Evolutionary conservation across 2,888 invertebrate species (phyloP).

Genomic region (Tribolium freemani): DNA sequence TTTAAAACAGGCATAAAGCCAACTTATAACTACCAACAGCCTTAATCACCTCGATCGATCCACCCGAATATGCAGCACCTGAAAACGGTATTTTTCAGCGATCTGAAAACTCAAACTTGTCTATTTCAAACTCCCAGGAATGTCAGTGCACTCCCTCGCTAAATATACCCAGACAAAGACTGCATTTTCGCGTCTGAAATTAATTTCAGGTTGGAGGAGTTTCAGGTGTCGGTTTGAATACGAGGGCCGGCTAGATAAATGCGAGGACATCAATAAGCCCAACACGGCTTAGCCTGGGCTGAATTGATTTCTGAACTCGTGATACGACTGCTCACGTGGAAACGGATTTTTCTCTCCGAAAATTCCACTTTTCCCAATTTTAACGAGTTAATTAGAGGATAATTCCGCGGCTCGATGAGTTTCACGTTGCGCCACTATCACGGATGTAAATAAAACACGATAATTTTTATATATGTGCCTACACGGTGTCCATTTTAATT

Average conservation of each 20-base stretch:
- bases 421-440: too few relatives aligned
- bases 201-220: conserved; percentile 22
- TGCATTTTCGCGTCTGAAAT: neutral
- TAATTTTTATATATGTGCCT: neutral
- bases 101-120: neutral
- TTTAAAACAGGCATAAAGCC: conserved; percentile 22
- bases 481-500: neutral
- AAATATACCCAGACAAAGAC: neutral
- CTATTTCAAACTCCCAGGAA: neutral
- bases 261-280: conserved; percentile 61
- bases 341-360: neutral
- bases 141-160: neutral
- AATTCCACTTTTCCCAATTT: conserved; percentile 3
- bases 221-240: conserved; percentile 57
- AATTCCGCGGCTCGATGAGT: neutral
- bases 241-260: conserved; percentile 57
- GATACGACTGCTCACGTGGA: conserved; percentile 32
- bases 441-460: neutral
- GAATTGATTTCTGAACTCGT: conserved; percentile 57
- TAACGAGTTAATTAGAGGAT: neutral
- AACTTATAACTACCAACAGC: conserved; percentile 23
- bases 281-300: conserved; percentile 54
- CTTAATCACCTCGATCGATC: conserved; percentile 27
- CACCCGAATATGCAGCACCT: neutral
- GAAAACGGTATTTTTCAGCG: too few relatives aligned